These are phyloP conservation scores for Hemicrepidius hirtus DNA, from an alignment of 2,888 invertebrate genomes.

Conservation along the genomic window DNA sequence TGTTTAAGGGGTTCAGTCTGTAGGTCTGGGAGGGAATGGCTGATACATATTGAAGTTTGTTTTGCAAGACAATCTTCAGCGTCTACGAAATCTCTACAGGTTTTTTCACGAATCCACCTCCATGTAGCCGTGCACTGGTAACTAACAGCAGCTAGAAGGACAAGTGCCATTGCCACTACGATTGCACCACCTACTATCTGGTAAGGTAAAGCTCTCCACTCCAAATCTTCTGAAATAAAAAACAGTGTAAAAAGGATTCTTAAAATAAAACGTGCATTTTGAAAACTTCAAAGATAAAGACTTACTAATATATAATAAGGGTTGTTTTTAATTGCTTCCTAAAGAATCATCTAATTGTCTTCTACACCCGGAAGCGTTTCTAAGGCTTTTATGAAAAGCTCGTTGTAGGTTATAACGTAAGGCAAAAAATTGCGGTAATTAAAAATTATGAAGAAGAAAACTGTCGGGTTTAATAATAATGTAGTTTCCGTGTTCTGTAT, in stretches of 20 bases:
- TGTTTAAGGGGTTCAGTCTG: slow-evolving; percentile 81
- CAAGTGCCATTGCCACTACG: slow-evolving; percentile 79
- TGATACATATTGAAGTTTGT: slow-evolving; percentile 83
- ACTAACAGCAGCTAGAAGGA: slow-evolving; percentile 81
- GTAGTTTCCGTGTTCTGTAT: not conserved
- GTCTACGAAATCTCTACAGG: slow-evolving; percentile 64
- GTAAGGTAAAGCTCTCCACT: slow-evolving; percentile 73
- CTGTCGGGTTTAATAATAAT: not conserved
- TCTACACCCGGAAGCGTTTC: slow-evolving; percentile 11
- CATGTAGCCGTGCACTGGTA: slow-evolving; percentile 85
- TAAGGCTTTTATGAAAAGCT: slow-evolving; percentile 10
- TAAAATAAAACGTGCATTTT: no score
- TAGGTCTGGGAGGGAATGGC: slow-evolving; percentile 84
- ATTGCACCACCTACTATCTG: slow-evolving; percentile 76
- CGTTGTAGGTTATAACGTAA: not conserved
- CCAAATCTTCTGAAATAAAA: slow-evolving; percentile 66
- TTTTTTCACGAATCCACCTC: slow-evolving; percentile 81
- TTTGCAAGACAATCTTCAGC: slow-evolving; percentile 72
- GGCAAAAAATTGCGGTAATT: not conserved
- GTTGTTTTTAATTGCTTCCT: slow-evolving; percentile 6
- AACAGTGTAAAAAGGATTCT: no score
- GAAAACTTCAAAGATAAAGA: not conserved
- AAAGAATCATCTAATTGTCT: slow-evolving; percentile 9
- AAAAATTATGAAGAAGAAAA: not conserved
- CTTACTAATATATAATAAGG: not conserved